These are phyloP conservation scores for Cephonodes hylas DNA, from an alignment of 2,888 invertebrate genomes.

Conservation along the genomic window DNA sequence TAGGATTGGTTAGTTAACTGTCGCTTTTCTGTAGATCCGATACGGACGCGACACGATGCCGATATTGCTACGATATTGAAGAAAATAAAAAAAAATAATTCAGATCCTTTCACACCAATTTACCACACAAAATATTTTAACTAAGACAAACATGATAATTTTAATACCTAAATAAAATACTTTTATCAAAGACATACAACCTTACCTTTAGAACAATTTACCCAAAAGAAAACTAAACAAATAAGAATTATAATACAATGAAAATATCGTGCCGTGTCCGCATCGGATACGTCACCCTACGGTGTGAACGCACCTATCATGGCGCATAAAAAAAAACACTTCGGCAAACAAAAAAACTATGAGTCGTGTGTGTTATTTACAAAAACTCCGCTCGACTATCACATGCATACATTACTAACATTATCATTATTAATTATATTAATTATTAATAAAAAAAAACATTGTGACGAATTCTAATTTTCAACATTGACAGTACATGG, in stretches of 20 bases:
- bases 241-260: background rate
- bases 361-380: background rate
- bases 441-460: slow-evolving; percentile 6
- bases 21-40: background rate
- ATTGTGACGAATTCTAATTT: slow-evolving; percentile 7
- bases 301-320: background rate
- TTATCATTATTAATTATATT: background rate
- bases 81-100: background rate
- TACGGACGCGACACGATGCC: background rate
- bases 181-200: background rate
- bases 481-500: slow-evolving; percentile 7
- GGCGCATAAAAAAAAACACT: background rate
- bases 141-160: no score
- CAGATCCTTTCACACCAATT: background rate
- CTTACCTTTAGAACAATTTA: background rate
- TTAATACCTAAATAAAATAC: no score
- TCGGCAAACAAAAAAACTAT: background rate
- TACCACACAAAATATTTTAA: no score
- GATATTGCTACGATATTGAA: background rate
- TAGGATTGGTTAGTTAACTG: no score
- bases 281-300: background rate
- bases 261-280: background rate
- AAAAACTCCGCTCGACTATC: background rate
- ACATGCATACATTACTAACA: slow-evolving; percentile 2
- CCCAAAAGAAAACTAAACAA: background rate